phyloP scores from a whole-genome alignment of 2,113 vertebrate genomes.

The Ascaphus truei region DNA sequence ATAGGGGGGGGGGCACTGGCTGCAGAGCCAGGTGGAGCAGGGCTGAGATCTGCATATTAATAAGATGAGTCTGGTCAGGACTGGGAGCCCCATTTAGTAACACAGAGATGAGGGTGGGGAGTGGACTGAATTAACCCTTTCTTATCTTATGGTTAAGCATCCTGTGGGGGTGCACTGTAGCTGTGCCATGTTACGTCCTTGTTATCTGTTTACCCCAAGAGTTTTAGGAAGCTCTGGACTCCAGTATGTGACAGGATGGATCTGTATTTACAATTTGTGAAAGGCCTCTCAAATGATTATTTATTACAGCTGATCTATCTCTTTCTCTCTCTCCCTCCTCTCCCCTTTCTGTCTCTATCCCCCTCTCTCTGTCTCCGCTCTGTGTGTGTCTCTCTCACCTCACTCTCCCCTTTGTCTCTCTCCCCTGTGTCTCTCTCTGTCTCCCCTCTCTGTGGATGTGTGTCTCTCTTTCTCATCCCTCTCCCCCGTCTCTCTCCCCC shows the following conservation, averaged over 20 bases:
- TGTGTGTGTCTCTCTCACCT: background rate
- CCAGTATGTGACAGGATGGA: no score
- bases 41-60: conserved; percentile 61
- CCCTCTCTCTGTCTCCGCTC: background rate
- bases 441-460: conserved; percentile 44
- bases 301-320: no score
- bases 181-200: no score
- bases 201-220: no score
- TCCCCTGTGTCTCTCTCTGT: background rate
- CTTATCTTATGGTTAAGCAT: no score
- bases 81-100: background rate
- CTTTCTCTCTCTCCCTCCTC: no score
- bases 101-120: background rate
- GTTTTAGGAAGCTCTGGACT: no score
- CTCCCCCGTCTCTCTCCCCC: conserved; percentile 40
- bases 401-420: background rate
- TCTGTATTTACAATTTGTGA: no score
- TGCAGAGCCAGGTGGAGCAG: conserved; percentile 48
- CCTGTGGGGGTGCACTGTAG: no score
- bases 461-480: conserved; percentile 45
- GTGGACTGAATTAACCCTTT: background rate
- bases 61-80: conserved; percentile 45
- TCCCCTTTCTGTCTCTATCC: no score
- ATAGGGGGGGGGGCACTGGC: conserved; percentile 35
- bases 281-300: no score